Conservation (phyloP, 2,113 vertebrate species). For the Scartelaos histophorus region DNA sequence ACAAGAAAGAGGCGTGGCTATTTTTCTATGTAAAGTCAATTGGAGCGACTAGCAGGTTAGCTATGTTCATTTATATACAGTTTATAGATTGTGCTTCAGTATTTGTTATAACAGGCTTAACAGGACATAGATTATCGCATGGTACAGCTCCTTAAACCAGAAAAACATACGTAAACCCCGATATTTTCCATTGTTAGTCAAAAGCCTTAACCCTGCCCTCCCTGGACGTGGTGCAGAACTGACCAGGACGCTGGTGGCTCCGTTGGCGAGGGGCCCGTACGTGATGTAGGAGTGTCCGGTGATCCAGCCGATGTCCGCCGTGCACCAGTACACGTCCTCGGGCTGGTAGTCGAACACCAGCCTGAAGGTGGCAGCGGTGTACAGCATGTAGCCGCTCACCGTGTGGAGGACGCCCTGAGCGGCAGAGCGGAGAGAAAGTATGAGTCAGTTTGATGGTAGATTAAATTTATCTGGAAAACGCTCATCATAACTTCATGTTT, state of each 20-base stretch:
- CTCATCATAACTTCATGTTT: not conserved
- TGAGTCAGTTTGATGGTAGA: not conserved
- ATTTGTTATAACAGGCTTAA: too few species aligned
- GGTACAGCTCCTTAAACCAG: too few species aligned
- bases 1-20: too few species aligned
- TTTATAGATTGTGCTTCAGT: too few species aligned
- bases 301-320: conserved; percentile 97
- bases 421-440: not conserved
- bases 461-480: not conserved
- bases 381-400: conserved; percentile 93
- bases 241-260: conserved; percentile 91
- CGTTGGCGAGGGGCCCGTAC: conserved; percentile 93
- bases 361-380: conserved; percentile 89
- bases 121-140: too few species aligned
- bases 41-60: too few species aligned
- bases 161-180: too few species aligned
- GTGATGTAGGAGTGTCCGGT: conserved; percentile 96
- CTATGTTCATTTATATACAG: too few species aligned
- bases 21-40: too few species aligned
- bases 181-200: too few species aligned
- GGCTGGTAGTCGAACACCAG: conserved; percentile 93
- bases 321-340: conserved; percentile 96
- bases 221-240: not conserved
- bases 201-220: too few species aligned
- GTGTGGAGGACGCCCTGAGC: conserved; percentile 92